Evolutionary conservation across 2,113 vertebrate species (phyloP), one percentile per base, ranked within the genome.

Genomic region (Podocnemis expansa): DNA sequence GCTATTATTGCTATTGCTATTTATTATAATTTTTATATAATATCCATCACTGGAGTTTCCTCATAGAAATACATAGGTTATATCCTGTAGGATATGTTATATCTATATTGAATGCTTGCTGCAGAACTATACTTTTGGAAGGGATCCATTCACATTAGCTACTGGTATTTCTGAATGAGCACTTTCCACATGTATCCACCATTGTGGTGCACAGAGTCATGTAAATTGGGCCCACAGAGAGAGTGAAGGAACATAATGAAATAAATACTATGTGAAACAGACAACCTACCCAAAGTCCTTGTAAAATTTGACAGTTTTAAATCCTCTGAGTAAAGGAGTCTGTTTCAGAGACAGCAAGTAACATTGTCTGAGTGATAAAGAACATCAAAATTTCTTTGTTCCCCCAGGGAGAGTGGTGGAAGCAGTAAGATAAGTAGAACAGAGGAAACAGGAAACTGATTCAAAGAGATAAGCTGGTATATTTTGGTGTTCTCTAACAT

Each of bases 391-490:
- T 82, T 41, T 27, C 85, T 94, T 93, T 90, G 82, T 87, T 47
- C 34, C 1, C 1, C 5, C 8, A 22, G 56, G 24, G 56, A 11
- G 25, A 24, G 56, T 27, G 56, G 55, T 24, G 55, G 25, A 58
- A 58, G 17, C 88, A 85, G 52, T 51, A 82, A 80, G 70, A 91
- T 56, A 90, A 93, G 85, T 1, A 31, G 38, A 70, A 83, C 29
- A 1, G 82, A 88, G 94, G 47, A 97, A 91, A 52, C 29, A 91
- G 52, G 21, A 49, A 93, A 93, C 6, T 85, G 49, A 86, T 94
- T n/a, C 88, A 91, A 93, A 95, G 73, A 94, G 75, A 84, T 95
- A 92, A 88, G 49, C 31, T 86, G 82, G 93, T 52, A 45, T 78
- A 85, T 60, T 93, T 79, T 11, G 45, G 7, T 6, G 87, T 51